Evolutionary conservation across 2,113 vertebrate genomes (phyloP).

Genomic region (Haemorhous mexicanus): DNA sequence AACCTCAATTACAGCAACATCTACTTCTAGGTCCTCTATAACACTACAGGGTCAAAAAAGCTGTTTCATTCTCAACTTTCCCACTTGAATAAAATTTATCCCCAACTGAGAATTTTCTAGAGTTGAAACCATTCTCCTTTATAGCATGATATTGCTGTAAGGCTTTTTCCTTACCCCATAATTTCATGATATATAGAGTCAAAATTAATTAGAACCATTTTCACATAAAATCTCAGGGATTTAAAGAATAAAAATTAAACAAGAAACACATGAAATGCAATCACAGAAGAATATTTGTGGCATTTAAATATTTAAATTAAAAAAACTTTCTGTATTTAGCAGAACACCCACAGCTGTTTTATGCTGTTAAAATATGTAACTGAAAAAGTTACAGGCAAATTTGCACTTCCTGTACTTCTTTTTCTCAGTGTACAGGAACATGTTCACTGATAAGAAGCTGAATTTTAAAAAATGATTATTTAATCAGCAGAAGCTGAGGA

Average conservation of each 20-base stretch:
- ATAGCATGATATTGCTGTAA: background rate
- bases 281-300: background rate
- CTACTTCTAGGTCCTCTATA: background rate
- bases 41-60: background rate
- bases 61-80: background rate
- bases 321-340: background rate
- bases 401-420: background rate
- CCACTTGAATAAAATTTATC: background rate
- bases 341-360: background rate
- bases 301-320: background rate
- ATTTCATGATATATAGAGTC: background rate
- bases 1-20: background rate
- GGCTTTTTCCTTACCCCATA: accelerated
- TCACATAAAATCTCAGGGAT: background rate
- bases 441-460: background rate
- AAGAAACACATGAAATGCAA: background rate
- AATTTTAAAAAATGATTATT: background rate
- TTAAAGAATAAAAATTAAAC: background rate
- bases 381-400: background rate
- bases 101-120: background rate
- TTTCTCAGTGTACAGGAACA: background rate
- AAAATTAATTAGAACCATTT: background rate
- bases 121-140: background rate
- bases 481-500: background rate
- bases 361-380: background rate